Evolutionary conservation across 2,888 invertebrate species (phyloP), one percentile per base, ranked within the genome.

Genomic region (Hecatera dysodea): DNA sequence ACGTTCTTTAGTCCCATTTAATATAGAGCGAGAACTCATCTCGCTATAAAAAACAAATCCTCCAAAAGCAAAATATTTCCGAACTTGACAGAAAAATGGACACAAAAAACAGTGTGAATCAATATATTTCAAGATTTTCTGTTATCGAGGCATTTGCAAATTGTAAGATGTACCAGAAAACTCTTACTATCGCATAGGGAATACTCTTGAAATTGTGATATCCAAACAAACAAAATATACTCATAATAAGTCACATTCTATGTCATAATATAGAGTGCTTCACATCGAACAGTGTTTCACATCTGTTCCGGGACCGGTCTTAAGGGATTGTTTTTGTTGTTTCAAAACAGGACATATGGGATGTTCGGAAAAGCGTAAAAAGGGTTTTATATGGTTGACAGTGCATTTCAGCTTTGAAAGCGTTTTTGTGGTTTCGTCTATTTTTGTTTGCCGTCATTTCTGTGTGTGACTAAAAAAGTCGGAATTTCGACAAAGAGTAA

Each of bases 281-380:
- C 52, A 73, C 29, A 39, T 65, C 66, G 59, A 57, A 68, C 64
- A n/a, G 71, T 69, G 68, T 62, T 67, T 59, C 72, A 44, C 72
- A 75, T 84, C 65, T 83, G 73, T 74, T 66, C 46, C 27, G 56
- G 48, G 44, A 55, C 55, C 36, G 67, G 56, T 74, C 83, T 67
- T 75, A 48, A 55, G 86, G 79, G 86, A 81, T 71, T 69, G 75
- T 81, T 83, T 82, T 72, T 78, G 79, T 81, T 59, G 48, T 71
- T 66, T 44, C 59, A 71, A 56, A 73, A 83, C 70, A 63, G 79
- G 83, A 61, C 81, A 72, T 77, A 50, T 77, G 71, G 74, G 67
- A 74, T 68, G 68, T 74, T 80, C 52, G 70, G 78, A 76, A 74
- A 74, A 52, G 70, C 72, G 73, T 80, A 75, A 82, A 85, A 83